Conservation (phyloP, 2,888 invertebrate genomes). For the Temnothorax rugatulus region DNA sequence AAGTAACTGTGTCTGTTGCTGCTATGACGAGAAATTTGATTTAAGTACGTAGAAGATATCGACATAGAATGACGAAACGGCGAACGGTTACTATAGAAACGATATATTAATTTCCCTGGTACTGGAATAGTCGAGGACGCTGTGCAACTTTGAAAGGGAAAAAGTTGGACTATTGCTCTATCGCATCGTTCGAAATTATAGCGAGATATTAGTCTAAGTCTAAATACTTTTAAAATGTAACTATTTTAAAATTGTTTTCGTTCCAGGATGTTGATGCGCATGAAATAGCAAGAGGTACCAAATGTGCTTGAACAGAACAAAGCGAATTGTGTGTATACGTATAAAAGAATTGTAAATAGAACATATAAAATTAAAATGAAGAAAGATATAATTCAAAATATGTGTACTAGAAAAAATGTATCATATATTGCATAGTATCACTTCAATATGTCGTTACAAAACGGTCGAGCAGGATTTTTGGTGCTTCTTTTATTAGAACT, state of each 20-base stretch:
- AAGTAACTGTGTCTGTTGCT: background rate
- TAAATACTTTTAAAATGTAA: background rate
- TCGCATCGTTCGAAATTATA: background rate
- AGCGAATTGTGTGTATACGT: conserved; percentile 3
- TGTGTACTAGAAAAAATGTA: conserved; percentile 39
- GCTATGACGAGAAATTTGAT: background rate
- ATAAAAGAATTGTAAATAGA: conserved; percentile 39
- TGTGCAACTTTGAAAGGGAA: background rate
- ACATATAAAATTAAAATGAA: conserved; percentile 7
- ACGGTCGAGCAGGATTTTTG: conserved; percentile 60
- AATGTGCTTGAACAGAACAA: conserved; percentile 11
- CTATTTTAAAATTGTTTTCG: background rate
- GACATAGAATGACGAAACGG: background rate
- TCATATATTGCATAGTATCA: background rate
- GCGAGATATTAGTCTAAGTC: background rate
- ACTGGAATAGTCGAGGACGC: background rate
- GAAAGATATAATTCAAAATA: conserved; percentile 33
- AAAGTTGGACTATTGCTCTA: background rate
- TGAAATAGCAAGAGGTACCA: background rate
- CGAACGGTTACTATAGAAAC: background rate
- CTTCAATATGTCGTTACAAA: conserved; percentile 12
- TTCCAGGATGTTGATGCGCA: background rate
- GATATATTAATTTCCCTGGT: background rate
- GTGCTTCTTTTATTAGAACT: conserved; percentile 82
- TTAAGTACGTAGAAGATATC: background rate